These are phyloP conservation scores for Erebia palarica DNA, from an alignment of 2,888 invertebrate species.

Conservation along the genomic window DNA sequence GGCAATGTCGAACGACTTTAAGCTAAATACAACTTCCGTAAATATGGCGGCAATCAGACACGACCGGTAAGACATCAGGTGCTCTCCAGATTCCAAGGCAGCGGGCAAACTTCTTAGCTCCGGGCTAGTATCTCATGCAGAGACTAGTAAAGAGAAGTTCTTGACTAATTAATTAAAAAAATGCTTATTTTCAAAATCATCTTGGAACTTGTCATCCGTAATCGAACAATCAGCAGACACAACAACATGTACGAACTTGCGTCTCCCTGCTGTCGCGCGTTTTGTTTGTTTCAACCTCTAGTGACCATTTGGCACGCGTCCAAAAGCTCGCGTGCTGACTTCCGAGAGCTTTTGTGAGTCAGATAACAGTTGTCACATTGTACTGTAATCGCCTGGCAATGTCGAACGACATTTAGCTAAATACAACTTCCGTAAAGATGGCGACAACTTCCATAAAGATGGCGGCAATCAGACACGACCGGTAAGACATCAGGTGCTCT, in stretches of 20 bases:
- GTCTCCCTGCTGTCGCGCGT: background rate
- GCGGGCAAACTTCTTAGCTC: too few relatives aligned
- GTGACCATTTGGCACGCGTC: conserved; percentile 11
- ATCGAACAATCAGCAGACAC: too few relatives aligned
- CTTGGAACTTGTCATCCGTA: too few relatives aligned
- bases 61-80: background rate
- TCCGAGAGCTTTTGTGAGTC: conserved; percentile 29
- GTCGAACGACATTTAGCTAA: background rate
- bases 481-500: too few relatives aligned
- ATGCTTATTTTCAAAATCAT: too few relatives aligned
- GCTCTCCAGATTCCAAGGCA: too few relatives aligned
- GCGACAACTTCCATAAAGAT: too few relatives aligned
- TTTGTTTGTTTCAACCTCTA: background rate
- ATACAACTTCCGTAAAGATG: conserved; percentile 5
- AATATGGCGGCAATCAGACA: background rate
- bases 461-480: background rate
- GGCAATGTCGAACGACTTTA: conserved; percentile 10
- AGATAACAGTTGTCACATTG: conserved; percentile 24
- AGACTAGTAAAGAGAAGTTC: too few relatives aligned
- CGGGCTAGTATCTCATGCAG: too few relatives aligned
- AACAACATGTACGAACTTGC: background rate
- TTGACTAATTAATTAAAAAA: too few relatives aligned
- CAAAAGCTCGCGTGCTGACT: conserved; percentile 12
- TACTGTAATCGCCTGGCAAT: conserved; percentile 11
- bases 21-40: background rate